These are phyloP conservation scores for Cyphomyrus discorhynchus DNA, from an alignment of 2,113 vertebrate genomes.

Conservation along the genomic window DNA sequence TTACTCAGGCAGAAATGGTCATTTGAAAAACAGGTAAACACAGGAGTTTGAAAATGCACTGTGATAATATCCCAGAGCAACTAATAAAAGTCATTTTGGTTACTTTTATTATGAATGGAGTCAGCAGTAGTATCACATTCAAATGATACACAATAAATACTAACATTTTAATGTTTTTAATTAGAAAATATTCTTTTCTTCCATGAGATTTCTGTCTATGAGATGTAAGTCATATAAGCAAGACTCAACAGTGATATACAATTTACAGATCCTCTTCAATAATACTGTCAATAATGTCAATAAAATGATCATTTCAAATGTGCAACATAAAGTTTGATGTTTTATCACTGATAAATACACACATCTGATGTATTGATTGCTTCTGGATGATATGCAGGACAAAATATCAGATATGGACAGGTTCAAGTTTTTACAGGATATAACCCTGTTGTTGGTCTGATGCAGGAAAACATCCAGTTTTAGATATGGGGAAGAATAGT, in stretches of 20 bases:
- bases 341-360: not conserved
- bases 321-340: not conserved
- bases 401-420: not conserved
- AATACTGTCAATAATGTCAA: not conserved
- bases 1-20: not conserved
- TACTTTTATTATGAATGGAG: not conserved
- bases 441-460: not conserved
- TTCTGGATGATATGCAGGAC: not conserved
- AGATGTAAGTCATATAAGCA: not conserved
- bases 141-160: not conserved
- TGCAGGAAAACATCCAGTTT: not conserved
- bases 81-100: not conserved
- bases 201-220: not conserved
- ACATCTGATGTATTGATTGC: not conserved
- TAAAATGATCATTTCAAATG: not conserved
- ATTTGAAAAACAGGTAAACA: not conserved
- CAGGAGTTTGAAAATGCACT: not conserved
- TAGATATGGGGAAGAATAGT: not conserved
- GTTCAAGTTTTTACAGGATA: not conserved
- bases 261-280: not conserved
- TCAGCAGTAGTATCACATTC: not conserved
- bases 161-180: not conserved
- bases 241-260: not conserved
- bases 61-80: not conserved
- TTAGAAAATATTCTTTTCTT: not conserved